A percentile compares a stretch with the other conserved stretches of the same genome.
phyloP scores from a whole-genome alignment of 2,888 invertebrate genomes.

The Fabriciana adippe region DNA sequence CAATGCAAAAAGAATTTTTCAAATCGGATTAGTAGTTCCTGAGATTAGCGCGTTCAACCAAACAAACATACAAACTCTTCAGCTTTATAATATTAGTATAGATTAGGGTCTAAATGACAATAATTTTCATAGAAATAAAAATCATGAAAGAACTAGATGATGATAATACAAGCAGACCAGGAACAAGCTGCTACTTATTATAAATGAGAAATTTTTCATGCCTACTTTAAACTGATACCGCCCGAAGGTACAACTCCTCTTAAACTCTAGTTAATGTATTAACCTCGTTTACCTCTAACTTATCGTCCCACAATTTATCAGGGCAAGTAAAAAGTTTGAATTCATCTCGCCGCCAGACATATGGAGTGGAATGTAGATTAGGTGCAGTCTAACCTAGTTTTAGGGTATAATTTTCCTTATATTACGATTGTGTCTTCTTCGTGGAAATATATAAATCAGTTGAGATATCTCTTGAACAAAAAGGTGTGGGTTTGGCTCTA shows the following conservation, averaged over 20 bases:
- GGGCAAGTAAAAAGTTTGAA: conserved; percentile 65
- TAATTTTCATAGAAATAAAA: too few species aligned
- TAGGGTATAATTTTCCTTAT: not conserved
- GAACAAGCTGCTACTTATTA: conserved; percentile 9
- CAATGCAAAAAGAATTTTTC: too few species aligned
- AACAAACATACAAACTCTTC: too few species aligned
- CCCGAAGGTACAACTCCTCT: conserved; percentile 48
- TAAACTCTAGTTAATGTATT: conserved; percentile 75
- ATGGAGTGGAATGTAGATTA: conserved; percentile 32
- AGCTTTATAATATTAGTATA: too few species aligned
- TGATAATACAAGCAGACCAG: not conserved
- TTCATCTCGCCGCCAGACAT: conserved; percentile 53
- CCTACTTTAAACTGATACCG: conserved; percentile 4
- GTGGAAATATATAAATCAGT: too few species aligned
- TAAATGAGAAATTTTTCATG: not conserved
- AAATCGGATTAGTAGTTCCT: too few species aligned
- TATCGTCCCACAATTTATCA: conserved; percentile 75
- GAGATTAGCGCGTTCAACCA: too few species aligned
- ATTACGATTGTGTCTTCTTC: not conserved
- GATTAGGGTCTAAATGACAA: too few species aligned
- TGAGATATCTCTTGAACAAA: too few species aligned
- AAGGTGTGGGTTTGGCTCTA: too few species aligned
- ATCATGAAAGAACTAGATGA: not conserved
- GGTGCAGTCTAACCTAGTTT: conserved; percentile 30
- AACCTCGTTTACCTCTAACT: conserved; percentile 72